Percentiles rank a stretch among this genome's conserved stretches.
Conservation (phyloP, 2,888 invertebrate species). For the Drosophila mayaguana region DNA sequence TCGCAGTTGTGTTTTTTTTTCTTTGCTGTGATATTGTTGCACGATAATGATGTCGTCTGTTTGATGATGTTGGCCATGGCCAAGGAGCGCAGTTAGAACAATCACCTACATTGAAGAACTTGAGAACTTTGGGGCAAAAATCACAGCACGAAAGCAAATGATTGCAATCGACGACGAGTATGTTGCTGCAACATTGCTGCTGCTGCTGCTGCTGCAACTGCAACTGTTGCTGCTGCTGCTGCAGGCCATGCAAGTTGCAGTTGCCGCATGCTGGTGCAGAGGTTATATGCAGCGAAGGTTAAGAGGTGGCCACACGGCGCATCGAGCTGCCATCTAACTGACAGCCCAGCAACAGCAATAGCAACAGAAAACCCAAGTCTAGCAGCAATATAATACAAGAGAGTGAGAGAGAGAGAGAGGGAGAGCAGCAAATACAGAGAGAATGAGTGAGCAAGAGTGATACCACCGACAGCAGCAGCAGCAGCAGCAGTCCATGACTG, state of each 20-base stretch:
- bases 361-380: slow-evolving; percentile 6
- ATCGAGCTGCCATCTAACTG: slow-evolving; percentile 70
- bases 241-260: slow-evolving; percentile 43
- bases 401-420: not conserved
- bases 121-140: slow-evolving; percentile 67
- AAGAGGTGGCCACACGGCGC: slow-evolving; percentile 77
- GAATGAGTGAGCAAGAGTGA: slow-evolving; percentile 16
- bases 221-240: slow-evolving; percentile 29
- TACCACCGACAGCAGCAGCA: slow-evolving; percentile 28
- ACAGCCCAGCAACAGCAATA: slow-evolving; percentile 54
- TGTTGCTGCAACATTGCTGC: slow-evolving; percentile 34
- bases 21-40: slow-evolving; percentile 71
- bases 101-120: slow-evolving; percentile 74
- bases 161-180: slow-evolving; percentile 72
- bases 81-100: slow-evolving; percentile 58
- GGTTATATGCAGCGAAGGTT: slow-evolving; percentile 79
- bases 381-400: not conserved
- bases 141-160: slow-evolving; percentile 81
- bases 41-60: slow-evolving; percentile 82
- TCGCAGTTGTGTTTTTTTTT: slow-evolving; percentile 28
- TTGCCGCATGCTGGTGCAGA: slow-evolving; percentile 67
- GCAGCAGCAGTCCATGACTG: slow-evolving; percentile 62
- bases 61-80: slow-evolving; percentile 75
- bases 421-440: not conserved
- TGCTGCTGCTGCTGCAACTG: slow-evolving; percentile 20